Evolutionary conservation across 1,140 invertebrate genomes (phyloP).

Genomic region (Microplitis mediator): DNA sequence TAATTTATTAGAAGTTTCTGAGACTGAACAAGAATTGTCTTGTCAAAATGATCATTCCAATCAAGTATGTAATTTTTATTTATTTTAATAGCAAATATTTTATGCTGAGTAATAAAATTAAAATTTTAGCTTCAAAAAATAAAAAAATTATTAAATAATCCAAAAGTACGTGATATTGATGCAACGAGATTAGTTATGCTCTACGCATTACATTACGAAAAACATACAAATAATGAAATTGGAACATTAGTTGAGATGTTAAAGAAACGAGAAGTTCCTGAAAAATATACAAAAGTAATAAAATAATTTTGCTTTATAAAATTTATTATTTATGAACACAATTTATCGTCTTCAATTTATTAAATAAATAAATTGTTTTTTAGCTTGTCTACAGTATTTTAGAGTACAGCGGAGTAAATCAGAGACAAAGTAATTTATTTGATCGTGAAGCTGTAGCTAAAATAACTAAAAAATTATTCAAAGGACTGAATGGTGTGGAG

Average conservation of each 20-base stretch:
- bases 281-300: conserved; percentile 62
- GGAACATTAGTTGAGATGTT: conserved; percentile 74
- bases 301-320: conserved; percentile 16
- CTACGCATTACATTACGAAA: conserved; percentile 92
- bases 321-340: not conserved
- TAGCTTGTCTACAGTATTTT: conserved; percentile 74
- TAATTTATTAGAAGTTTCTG: conserved; percentile 89
- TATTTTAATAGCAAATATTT: not conserved
- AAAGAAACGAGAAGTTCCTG: conserved; percentile 70
- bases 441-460: conserved; percentile 87
- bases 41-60: conserved; percentile 91
- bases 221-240: conserved; percentile 86
- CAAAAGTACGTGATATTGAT: conserved; percentile 79
- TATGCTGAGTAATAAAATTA: not conserved
- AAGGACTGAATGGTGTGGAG: conserved; percentile 90
- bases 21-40: conserved; percentile 94
- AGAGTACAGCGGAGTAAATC: conserved; percentile 81
- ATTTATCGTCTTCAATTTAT: not conserved
- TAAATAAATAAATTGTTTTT: conserved; percentile 30
- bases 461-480: conserved; percentile 87
- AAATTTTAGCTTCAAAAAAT: conserved; percentile 67
- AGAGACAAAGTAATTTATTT: conserved; percentile 81
- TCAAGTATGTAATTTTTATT: conserved; percentile 66
- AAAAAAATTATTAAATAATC: conserved; percentile 72
- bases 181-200: conserved; percentile 87